A percentile compares a stretch with the other conserved stretches of the same genome.
These are phyloP conservation scores for Diplodus puntazzo DNA, from an alignment of 2,797 vertebrate species.

Conservation along the genomic window DNA sequence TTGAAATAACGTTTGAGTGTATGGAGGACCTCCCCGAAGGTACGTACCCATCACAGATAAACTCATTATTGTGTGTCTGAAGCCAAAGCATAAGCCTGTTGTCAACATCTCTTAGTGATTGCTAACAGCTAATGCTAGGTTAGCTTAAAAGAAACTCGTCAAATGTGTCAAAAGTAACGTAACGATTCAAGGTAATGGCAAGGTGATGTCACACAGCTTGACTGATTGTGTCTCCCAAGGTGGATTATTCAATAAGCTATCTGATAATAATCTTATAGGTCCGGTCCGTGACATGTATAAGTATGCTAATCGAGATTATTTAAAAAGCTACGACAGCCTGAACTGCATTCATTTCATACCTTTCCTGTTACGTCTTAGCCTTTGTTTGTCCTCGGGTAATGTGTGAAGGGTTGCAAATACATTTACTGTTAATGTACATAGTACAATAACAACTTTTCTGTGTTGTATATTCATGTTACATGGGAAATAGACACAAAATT, in stretches of 20 bases:
- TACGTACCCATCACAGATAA: conserved; percentile 76
- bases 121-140: conserved; percentile 52
- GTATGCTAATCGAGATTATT: not conserved
- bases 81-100: conserved; percentile 45
- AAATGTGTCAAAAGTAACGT: not conserved
- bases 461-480: too few species aligned
- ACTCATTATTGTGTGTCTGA: conserved; percentile 77
- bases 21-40: conserved; percentile 93
- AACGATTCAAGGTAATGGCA: not conserved
- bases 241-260: not conserved
- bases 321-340: too few species aligned
- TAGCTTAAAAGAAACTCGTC: conserved; percentile 1
- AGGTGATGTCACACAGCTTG: not conserved
- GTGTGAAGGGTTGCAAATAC: not conserved
- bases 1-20: conserved; percentile 95
- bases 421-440: not conserved
- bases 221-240: not conserved
- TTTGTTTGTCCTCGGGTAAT: not conserved
- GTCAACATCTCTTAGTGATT: not conserved
- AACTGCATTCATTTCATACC: not conserved
- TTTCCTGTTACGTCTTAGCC: not conserved
- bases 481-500: too few species aligned
- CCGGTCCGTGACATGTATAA: not conserved
- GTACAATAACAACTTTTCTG: too few species aligned
- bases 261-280: too few species aligned